Evolutionary conservation across 2,888 invertebrate species (phyloP), one percentile per base, ranked within the genome.

Genomic region (Carabus problematicus): DNA sequence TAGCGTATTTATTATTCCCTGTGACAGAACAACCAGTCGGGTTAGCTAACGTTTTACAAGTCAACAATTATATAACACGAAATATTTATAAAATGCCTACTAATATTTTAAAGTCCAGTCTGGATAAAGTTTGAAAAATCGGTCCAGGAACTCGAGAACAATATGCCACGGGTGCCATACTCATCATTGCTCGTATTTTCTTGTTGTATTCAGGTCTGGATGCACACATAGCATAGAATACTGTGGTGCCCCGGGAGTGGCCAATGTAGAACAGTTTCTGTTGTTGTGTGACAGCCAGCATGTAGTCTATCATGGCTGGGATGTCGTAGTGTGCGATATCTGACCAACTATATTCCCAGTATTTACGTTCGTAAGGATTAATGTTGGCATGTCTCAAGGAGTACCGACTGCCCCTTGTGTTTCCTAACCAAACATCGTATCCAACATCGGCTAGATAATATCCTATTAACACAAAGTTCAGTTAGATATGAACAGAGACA

Each of bases 201-300:
- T 86, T 84, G 18, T 73, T 73, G 73, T 90, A 89, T 70, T 89
- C 85, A 0, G 89, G 87, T 73, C 86, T 83, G 16, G 86, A 85
- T 1, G 89, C 87, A 61, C 90, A 84, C 78, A 91, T 82, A 0
- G 88, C 88, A 76, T 88, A 89, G 72, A 89, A 85, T 69, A 86
- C 83, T 0, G 91, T 88, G 0, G 91, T 90, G 1, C 94, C 94
- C 87, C 94, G 93, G 0, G 93, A 94, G 79, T 94, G 93, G 0
- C 94, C 95, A 49, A 93, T 82, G 77, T 93, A 95, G 74, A 86
- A 85, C 18, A 89, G 71, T 39, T 82, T 78, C 41, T 79, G 72
- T 49, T 83, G 79, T 0, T 81, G 79, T 0, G 86, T 85, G 4
- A 70, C 71, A 0, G 79, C 74, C 43, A 88, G 76, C 0, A 86